phyloP scores from a whole-genome alignment of 2,797 vertebrate species.

The Parotocinclus haroldoi region DNA sequence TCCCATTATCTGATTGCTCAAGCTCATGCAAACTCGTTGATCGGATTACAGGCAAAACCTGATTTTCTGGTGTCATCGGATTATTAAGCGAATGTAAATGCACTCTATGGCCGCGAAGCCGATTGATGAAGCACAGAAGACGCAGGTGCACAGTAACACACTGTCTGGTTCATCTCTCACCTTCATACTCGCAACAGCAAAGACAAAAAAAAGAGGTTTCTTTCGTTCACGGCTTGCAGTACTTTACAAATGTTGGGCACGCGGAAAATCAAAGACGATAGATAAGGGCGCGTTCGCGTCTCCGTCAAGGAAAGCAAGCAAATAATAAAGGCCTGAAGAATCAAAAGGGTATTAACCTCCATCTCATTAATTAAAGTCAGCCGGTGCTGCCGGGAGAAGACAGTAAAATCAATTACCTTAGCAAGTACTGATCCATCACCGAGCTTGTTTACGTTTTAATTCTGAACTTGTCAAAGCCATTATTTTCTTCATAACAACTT shows the following conservation, averaged over 20 bases:
- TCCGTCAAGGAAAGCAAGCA: slow-evolving; percentile 32
- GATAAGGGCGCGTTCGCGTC: slow-evolving; percentile 13
- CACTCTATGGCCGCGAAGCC: slow-evolving; percentile 36
- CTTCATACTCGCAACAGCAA: slow-evolving; percentile 12
- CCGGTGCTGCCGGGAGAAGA: too few relatives aligned
- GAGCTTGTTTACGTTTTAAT: slow-evolving; percentile 53
- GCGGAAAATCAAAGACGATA: slow-evolving; percentile 22
- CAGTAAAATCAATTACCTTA: slow-evolving; percentile 69
- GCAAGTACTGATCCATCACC: slow-evolving; percentile 48
- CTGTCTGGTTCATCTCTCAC: slow-evolving; percentile 22
- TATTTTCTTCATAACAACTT: slow-evolving; percentile 53
- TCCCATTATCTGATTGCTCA: too few relatives aligned
- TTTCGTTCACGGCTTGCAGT: not conserved
- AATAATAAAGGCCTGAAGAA: slow-evolving; percentile 57
- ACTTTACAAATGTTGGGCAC: not conserved
- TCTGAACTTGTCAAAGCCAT: slow-evolving; percentile 53
- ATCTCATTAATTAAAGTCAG: slow-evolving; percentile 66
- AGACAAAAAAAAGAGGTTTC: not conserved
- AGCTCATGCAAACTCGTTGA: too few relatives aligned
- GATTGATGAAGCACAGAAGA: slow-evolving; percentile 45
- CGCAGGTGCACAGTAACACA: slow-evolving; percentile 37
- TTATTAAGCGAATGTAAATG: too few relatives aligned
- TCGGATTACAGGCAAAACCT: too few relatives aligned
- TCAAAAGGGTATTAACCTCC: slow-evolving; percentile 53
- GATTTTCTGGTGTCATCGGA: too few relatives aligned